Conservation (phyloP, 2,888 invertebrate species). For the Eupithecia subfuscata region DNA sequence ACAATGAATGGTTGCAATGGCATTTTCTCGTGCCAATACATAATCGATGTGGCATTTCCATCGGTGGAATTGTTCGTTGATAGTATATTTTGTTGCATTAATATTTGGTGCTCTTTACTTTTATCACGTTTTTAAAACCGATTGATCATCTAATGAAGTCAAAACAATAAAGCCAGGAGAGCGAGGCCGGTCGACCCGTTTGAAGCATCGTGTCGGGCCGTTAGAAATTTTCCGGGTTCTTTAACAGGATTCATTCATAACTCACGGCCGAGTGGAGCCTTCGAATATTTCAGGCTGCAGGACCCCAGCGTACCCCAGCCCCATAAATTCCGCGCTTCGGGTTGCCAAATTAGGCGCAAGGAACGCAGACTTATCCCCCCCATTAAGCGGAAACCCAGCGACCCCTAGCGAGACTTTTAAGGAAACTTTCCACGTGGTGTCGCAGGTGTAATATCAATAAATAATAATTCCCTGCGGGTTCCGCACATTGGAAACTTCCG, state of each 20-base stretch:
- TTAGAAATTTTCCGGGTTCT: constrained; percentile 83
- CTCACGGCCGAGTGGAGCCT: constrained; percentile 82
- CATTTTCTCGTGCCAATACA: not conserved
- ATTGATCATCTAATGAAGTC: not conserved
- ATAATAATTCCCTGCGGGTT: constrained; percentile 58
- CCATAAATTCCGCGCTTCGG: constrained; percentile 83
- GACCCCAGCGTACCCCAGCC: constrained; percentile 60
- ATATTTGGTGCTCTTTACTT: not conserved
- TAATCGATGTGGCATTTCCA: not conserved
- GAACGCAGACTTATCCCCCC: constrained; percentile 76
- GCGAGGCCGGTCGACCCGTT: constrained; percentile 49
- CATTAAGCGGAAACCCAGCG: constrained; percentile 62
- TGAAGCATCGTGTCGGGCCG: constrained; percentile 60
- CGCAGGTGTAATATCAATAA: constrained; percentile 70
- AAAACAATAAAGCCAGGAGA: constrained; percentile 40
- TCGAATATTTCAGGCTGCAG: constrained; percentile 82
- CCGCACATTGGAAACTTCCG: constrained; percentile 55
- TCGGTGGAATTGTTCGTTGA: not conserved
- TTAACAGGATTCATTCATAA: constrained; percentile 84
- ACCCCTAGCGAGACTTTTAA: constrained; percentile 61
- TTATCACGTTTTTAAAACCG: not conserved
- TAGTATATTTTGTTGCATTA: not conserved
- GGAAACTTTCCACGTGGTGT: constrained; percentile 71
- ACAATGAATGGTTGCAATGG: not conserved
- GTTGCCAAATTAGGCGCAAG: constrained; percentile 84